Evolutionary conservation across 2,888 invertebrate genomes (phyloP).

Genomic region (Cataglyphis cursor): DNA sequence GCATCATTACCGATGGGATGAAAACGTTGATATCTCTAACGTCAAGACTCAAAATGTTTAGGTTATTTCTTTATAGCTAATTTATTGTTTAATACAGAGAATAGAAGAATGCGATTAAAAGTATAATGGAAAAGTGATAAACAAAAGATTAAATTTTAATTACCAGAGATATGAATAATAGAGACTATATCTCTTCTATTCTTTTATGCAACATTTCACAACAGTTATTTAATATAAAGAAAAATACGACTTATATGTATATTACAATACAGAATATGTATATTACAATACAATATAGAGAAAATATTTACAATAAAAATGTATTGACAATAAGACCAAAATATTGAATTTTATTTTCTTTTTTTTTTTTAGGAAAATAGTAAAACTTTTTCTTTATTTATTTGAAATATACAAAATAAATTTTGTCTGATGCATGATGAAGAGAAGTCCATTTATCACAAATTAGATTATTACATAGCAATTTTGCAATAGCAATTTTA

Average conservation of each 20-base stretch:
- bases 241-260: neutral
- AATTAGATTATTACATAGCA: neutral
- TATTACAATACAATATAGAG: neutral
- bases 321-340: neutral
- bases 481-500: neutral
- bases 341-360: neutral
- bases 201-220: constrained; percentile 4
- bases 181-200: neutral
- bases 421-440: neutral
- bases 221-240: neutral
- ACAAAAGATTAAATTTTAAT: constrained; percentile 21
- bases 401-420: neutral
- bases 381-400: neutral
- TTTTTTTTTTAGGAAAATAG: neutral
- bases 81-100: constrained; percentile 11
- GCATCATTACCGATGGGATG: neutral
- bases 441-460: neutral
- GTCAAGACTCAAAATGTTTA: constrained; percentile 1
- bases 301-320: constrained; percentile 16
- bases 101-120: neutral
- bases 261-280: neutral
- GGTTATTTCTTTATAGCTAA: constrained; percentile 6
- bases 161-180: neutral
- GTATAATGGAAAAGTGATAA: neutral
- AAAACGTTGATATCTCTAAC: constrained; percentile 5